Evolutionary conservation across 1,140 invertebrate species (phyloP).

Genomic region (Cydia strobilella): DNA sequence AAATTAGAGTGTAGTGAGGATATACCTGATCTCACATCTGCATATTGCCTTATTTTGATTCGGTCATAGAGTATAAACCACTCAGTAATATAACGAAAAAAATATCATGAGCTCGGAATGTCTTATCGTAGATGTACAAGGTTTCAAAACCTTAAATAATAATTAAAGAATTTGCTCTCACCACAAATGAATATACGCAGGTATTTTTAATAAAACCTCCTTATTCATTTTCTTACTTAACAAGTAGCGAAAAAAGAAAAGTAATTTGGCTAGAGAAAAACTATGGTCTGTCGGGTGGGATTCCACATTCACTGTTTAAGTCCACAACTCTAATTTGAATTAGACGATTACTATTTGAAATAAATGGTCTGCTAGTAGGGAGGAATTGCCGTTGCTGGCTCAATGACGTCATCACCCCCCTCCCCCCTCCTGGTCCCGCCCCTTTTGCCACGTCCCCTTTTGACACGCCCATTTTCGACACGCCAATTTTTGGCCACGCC

Average conservation of each 20-base stretch:
- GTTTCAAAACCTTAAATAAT: background rate
- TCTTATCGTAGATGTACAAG: background rate
- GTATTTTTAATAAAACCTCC: conserved; percentile 35
- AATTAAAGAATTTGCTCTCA: conserved; percentile 25
- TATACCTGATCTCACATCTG: conserved; percentile 43
- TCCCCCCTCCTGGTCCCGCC: too few species aligned
- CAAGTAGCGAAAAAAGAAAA: conserved; percentile 25
- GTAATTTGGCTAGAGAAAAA: conserved; percentile 30
- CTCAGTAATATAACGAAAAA: conserved; percentile 33
- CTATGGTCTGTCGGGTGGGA: background rate
- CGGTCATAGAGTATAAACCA: conserved; percentile 42
- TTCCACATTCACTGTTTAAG: background rate
- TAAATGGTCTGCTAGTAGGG: too few species aligned
- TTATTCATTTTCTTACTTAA: conserved; percentile 18
- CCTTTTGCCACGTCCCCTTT: too few species aligned
- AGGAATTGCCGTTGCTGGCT: too few species aligned
- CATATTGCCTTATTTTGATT: conserved; percentile 45
- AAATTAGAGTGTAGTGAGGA: conserved; percentile 38
- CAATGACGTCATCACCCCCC: too few species aligned
- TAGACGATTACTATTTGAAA: too few species aligned
- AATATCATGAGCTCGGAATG: too few species aligned
- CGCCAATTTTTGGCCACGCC: too few species aligned
- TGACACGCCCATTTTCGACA: too few species aligned
- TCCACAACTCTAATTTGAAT: background rate
- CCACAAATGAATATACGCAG: conserved; percentile 1